Evolutionary conservation across 2,888 invertebrate genomes (phyloP).

Genomic region (Heliconius cydno): DNA sequence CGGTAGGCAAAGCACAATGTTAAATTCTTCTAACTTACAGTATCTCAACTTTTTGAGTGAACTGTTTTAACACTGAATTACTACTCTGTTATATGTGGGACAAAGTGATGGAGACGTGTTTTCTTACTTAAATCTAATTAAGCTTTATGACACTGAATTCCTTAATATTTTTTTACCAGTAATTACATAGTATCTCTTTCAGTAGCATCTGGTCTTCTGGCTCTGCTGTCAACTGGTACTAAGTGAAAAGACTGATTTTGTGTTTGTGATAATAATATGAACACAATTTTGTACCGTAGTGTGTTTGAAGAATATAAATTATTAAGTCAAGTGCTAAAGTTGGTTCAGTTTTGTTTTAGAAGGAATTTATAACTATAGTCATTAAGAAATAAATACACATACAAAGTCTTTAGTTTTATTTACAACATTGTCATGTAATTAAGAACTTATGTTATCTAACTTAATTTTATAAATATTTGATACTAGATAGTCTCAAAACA

Average conservation of each 20-base stretch:
- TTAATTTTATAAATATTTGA: constrained; percentile 48
- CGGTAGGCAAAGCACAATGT: no score
- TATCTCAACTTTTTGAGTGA: neutral
- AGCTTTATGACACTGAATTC: constrained; percentile 38
- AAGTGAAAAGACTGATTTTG: constrained; percentile 77
- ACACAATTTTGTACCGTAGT: constrained; percentile 43
- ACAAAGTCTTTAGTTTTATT: constrained; percentile 73
- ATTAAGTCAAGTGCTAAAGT: constrained; percentile 49
- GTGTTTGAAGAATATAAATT: constrained; percentile 49
- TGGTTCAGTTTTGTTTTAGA: constrained; percentile 56
- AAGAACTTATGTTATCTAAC: constrained; percentile 60
- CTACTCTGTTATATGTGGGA: neutral
- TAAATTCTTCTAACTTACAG: neutral
- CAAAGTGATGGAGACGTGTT: neutral
- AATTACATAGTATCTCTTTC: constrained; percentile 97
- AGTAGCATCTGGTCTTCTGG: constrained; percentile 94
- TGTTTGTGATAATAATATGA: constrained; percentile 41
- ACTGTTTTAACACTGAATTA: neutral
- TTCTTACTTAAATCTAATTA: neutral
- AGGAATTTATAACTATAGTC: constrained; percentile 67
- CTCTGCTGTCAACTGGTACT: constrained; percentile 96
- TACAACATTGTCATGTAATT: constrained; percentile 62
- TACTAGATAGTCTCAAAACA: constrained; percentile 53
- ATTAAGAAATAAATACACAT: constrained; percentile 67
- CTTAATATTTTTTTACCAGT: constrained; percentile 65